A percentile compares a stretch with the other conserved stretches of the same genome.
phyloP scores from a whole-genome alignment of 2,113 vertebrate species.

The Entelurus aequoreus region DNA sequence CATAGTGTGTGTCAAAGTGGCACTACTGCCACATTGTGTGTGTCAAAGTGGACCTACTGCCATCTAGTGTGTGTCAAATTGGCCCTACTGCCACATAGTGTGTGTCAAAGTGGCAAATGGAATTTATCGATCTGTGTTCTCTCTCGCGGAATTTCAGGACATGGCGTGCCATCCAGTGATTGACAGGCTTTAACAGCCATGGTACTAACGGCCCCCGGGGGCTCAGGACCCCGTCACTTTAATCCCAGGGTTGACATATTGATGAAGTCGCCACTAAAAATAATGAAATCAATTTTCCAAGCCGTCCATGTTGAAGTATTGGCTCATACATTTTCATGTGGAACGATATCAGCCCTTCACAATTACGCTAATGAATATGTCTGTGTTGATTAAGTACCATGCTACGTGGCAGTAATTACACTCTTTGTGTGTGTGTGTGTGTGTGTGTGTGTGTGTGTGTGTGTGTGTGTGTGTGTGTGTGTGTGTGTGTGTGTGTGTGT shows the following conservation, averaged over 20 bases:
- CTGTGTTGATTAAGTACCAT: constrained; percentile 60
- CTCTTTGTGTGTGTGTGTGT: too few relatives aligned
- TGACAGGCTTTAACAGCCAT: background rate
- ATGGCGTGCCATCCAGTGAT: constrained; percentile 4
- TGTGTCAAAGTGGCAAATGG: too few relatives aligned
- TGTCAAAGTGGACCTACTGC: too few relatives aligned
- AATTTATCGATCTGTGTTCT: constrained; percentile 8
- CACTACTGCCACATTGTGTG: too few relatives aligned
- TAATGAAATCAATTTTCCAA: constrained; percentile 56
- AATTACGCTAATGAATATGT: constrained; percentile 69
- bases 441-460: too few relatives aligned
- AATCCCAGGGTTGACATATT: constrained; percentile 43
- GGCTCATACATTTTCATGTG: constrained; percentile 60
- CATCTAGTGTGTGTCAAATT: too few relatives aligned
- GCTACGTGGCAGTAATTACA: constrained; percentile 42
- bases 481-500: too few relatives aligned
- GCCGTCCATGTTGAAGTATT: constrained; percentile 53
- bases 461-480: too few relatives aligned
- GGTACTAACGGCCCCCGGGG: constrained; percentile 2
- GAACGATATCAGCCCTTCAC: constrained; percentile 50
- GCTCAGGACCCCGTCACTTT: constrained; percentile 8
- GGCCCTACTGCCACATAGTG: too few relatives aligned
- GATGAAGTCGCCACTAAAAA: constrained; percentile 46
- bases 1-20: too few relatives aligned
- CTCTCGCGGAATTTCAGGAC: constrained; percentile 12